A percentile compares a stretch with the other conserved stretches of the same genome.
phyloP scores from a whole-genome alignment of 2,888 invertebrate species.

The Thymelicus sylvestris region DNA sequence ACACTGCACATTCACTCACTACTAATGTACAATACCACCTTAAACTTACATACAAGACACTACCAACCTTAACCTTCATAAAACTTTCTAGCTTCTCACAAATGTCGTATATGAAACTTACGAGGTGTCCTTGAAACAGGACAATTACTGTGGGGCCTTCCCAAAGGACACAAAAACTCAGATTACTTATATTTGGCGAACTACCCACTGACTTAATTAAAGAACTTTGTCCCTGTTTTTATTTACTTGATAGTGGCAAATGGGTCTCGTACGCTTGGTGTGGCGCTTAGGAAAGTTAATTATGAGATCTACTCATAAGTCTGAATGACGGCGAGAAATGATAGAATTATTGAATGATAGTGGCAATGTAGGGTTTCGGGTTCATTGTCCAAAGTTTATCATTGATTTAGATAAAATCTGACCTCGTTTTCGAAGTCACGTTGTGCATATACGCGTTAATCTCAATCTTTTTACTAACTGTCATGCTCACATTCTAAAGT shows the following conservation, averaged over 20 bases:
- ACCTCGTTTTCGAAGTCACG: no score
- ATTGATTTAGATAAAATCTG: no score
- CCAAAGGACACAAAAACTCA: conserved; percentile 20
- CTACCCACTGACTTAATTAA: conserved; percentile 31
- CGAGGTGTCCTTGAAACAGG: conserved; percentile 11
- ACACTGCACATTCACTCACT: no score
- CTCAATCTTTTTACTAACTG: no score
- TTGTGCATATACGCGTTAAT: no score
- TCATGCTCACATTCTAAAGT: no score
- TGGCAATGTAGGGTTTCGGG: background rate
- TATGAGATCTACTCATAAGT: background rate
- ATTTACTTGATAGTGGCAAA: conserved; percentile 14
- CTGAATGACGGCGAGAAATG: background rate
- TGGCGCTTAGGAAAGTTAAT: background rate
- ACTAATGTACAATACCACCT: no score
- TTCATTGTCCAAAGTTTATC: background rate
- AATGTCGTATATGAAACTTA: background rate
- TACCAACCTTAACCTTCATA: no score
- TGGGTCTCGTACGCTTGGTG: background rate
- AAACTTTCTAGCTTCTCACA: background rate
- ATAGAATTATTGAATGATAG: background rate
- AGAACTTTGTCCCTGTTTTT: conserved; percentile 18
- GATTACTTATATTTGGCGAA: conserved; percentile 28
- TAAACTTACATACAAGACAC: no score
- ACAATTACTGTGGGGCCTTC: conserved; percentile 23